Base-by-base conservation (phyloP, 2,888 invertebrate species). In the Drosophila borealis region DNA sequence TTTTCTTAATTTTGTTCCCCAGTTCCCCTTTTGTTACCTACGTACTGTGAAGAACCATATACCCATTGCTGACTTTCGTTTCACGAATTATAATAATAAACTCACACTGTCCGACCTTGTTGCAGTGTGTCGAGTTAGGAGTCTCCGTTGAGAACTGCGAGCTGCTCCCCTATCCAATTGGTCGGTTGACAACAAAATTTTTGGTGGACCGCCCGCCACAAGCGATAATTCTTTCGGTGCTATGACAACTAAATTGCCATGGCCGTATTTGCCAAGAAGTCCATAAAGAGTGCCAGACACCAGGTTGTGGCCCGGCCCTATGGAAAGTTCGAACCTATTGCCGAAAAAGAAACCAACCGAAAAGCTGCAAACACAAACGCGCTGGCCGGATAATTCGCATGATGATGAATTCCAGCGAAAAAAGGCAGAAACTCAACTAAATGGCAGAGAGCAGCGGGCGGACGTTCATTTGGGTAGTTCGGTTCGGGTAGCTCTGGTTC, bases 231-330 rank as follows among this genome's bases (percentile, higher is more conserved):
- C 90, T 90, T 91, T 62, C 83, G 72, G 80, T 86, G 89, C 90
- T 91, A 90, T 91, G 91, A 91, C 90, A 91, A 91, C 91, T 91
- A 91, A 91, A 91, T 91, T 91, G 90, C 81, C 88, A 88, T 77
- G 82, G 80, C 80, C 87, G 85, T 82, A 85, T 86, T 84, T 83
- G 83, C 79, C 72, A 62, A 83, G 70, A 59, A 61, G 45, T 33
- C 42, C 66, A 53, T 64, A 46, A 65, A 42, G 55, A 57, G 73
- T 45, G 21, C 39, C 74, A 59, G 49, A 68, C 54, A 39, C 49
- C 25, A 8, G 51, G 68, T 49, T 36, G 19, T 33, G 14, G 33
- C 11, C 21, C 29, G 36, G 57, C 48, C 74, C 74, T 70, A 63
- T 70, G 64, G 60, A 50, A 53, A 66, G 49, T 50, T 39, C 37